Evolutionary conservation across 2,888 invertebrate genomes (phyloP).

Genomic region (Polydrusus pterygomalis): DNA sequence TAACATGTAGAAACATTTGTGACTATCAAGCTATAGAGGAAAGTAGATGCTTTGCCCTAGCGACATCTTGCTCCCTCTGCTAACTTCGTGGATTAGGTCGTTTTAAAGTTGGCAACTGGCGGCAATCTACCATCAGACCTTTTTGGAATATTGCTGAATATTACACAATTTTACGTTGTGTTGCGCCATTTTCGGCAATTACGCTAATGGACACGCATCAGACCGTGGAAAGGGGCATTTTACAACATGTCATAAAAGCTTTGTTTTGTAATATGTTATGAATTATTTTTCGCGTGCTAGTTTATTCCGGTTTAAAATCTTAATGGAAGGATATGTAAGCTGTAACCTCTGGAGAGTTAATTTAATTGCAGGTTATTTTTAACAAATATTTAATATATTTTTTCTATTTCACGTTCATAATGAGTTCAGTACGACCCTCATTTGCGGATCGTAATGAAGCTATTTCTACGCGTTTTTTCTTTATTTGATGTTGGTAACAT

Average conservation of each 20-base stretch:
- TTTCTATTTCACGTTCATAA: too few relatives aligned
- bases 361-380: too few relatives aligned
- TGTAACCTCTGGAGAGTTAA: too few relatives aligned
- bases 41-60: background rate
- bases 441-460: too few relatives aligned
- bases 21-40: too few relatives aligned
- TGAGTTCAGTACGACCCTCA: too few relatives aligned
- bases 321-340: background rate
- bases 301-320: background rate
- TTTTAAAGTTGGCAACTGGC: slow-evolving; percentile 26
- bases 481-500: too few relatives aligned
- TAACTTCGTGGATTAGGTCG: slow-evolving; percentile 20
- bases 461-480: too few relatives aligned
- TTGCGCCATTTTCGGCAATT: slow-evolving; percentile 17
- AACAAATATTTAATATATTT: too few relatives aligned
- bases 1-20: too few relatives aligned
- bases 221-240: slow-evolving; percentile 2
- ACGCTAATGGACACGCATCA: slow-evolving; percentile 20
- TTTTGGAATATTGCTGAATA: slow-evolving; percentile 18
- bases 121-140: slow-evolving; percentile 25
- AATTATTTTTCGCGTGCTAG: background rate
- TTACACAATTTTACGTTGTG: slow-evolving; percentile 14
- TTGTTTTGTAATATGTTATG: slow-evolving; percentile 9
- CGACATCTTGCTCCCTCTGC: slow-evolving; percentile 23
- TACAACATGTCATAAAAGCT: slow-evolving; percentile 18